Base-by-base conservation (phyloP, 2,797 vertebrate genomes). In the Acrocephalus scirpaceus region DNA sequence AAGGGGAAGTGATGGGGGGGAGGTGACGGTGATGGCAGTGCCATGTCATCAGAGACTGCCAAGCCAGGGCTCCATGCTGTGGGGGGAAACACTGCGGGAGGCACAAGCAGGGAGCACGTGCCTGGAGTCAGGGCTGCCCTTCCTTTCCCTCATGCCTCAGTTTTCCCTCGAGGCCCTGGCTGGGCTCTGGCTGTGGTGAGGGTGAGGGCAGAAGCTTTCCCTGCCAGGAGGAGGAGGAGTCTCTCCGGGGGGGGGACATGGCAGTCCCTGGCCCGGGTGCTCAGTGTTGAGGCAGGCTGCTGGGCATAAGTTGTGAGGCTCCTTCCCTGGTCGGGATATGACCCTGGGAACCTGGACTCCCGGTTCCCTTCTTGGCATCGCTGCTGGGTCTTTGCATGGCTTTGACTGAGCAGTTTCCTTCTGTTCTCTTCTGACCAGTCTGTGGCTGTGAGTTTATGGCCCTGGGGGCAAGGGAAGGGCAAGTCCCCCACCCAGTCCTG, bases 401-500 rank as follows among this genome's bases (percentile, higher is more conserved):
- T 92, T 64, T 50, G 64, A 78, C 74, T n/a, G 57, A 83, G 87
- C 40, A 30, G 66, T 83, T 88, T 45, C 87, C 61, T 87, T 72
- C 57, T 45, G 67, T 53, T 36, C 12, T 75, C 44, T 47, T 76
- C 81, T 69, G 78, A 54, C 77, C 57, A 47, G 22, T 70, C 72
- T 47, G 78, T 64, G 65, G 53, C 88, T 36, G 0, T 23, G 53
- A 56, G 53, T 45, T 71, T 45, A 9, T 38, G 69, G 16, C 71
- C 65, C 7, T 0, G 0, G 22, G 85, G 54, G 78, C 58, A 54
- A 71, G 38, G 58, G 50, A 89, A 86, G 62, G 50, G 34, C 30
- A 17, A 1, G 2, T 54, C 11, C 16, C 4, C 29, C 36, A 38
- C 27, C 56, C 16, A 47, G 0, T 77, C 48, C 45, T 65, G 44